phyloP scores from a whole-genome alignment of 2,113 vertebrate species.

The Casuarius casuarius region DNA sequence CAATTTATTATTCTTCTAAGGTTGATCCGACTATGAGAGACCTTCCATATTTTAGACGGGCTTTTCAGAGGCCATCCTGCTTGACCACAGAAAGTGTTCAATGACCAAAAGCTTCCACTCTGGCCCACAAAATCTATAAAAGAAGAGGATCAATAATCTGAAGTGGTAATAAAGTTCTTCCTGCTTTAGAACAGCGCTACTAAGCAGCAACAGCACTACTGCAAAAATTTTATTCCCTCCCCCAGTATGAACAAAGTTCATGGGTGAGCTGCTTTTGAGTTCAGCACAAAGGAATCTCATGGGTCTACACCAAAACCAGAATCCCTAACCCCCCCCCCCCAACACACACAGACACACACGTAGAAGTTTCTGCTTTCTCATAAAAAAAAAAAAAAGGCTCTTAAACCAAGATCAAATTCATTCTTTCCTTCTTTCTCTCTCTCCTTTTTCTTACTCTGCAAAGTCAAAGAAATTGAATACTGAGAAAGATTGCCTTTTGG shows the following conservation, averaged over 20 bases:
- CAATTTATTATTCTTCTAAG: background rate
- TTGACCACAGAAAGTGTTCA: background rate
- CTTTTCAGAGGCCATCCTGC: background rate
- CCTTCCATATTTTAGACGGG: background rate
- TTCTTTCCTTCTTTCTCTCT: background rate
- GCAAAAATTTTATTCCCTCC: background rate
- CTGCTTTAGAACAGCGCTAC: background rate
- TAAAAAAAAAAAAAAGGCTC: too few relatives aligned
- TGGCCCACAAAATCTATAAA: background rate
- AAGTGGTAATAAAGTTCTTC: background rate
- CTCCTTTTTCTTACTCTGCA: background rate
- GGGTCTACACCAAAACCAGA: background rate
- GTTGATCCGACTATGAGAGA: background rate
- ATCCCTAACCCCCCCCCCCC: background rate
- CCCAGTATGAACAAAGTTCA: background rate
- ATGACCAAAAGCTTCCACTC: background rate
- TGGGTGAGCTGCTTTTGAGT: background rate
- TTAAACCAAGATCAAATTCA: background rate
- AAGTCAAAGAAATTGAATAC: background rate
- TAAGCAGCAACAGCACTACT: background rate
- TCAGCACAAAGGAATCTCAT: background rate
- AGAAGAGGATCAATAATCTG: background rate
- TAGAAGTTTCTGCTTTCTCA: background rate
- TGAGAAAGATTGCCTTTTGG: background rate
- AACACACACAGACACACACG: background rate